Evolutionary conservation across 2,113 vertebrate species (phyloP).

Genomic region (Lophotis ruficrista): DNA sequence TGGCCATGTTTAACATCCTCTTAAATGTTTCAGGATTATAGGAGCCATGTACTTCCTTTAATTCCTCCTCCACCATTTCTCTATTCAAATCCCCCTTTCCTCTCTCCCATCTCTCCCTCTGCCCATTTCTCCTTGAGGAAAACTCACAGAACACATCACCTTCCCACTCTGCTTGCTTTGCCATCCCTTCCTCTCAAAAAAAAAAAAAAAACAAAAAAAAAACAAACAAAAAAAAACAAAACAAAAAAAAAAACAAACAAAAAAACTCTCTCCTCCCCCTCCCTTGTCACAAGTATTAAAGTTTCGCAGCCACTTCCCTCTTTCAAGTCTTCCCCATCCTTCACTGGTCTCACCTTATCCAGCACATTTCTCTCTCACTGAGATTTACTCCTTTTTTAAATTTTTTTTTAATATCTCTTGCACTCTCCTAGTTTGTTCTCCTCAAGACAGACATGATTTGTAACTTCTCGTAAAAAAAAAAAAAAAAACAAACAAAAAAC

Average conservation of each 20-base stretch:
- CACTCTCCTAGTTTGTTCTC: background rate
- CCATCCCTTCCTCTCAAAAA: background rate
- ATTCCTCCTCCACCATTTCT: background rate
- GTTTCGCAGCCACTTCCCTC: background rate
- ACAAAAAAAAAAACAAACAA: too few species aligned
- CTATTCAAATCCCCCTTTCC: background rate
- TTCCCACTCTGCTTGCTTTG: background rate
- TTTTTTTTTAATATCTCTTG: background rate
- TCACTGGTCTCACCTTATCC: background rate
- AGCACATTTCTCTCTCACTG: background rate
- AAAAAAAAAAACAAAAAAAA: background rate
- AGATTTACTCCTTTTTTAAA: background rate
- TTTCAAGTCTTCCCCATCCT: background rate
- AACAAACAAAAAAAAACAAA: too few species aligned
- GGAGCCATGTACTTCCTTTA: background rate
- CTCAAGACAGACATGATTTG: background rate
- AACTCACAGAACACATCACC: background rate
- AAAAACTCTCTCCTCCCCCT: background rate
- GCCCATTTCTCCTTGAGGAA: background rate
- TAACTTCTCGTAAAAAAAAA: background rate
- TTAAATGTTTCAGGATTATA: background rate
- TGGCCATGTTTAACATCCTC: background rate
- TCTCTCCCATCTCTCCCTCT: background rate
- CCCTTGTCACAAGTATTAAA: background rate
- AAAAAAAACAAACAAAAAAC: too few species aligned